Evolutionary conservation across 2,113 vertebrate species (phyloP).

Genomic region (Potamarius usumacintae): DNA sequence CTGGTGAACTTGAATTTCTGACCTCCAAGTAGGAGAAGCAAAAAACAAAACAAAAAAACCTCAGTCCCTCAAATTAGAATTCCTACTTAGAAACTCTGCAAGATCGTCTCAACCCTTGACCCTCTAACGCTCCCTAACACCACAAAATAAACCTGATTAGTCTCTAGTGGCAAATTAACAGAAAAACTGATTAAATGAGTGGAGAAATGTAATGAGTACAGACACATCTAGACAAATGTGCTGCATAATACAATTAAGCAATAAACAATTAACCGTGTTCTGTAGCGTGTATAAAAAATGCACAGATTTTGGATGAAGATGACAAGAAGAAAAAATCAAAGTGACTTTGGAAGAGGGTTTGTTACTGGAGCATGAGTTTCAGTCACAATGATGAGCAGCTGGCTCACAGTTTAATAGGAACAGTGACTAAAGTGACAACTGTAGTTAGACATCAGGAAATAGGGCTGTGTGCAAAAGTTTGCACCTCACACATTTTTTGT

Average conservation of each 20-base stretch:
- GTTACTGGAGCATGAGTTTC: background rate
- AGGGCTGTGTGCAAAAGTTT: background rate
- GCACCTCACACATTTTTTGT: background rate
- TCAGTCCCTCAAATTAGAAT: background rate
- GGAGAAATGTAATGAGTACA: background rate
- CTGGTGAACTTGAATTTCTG: background rate
- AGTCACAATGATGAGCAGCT: background rate
- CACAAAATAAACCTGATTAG: background rate
- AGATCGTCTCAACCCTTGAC: background rate
- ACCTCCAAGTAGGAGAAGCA: background rate
- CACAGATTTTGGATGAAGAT: background rate
- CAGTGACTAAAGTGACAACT: background rate
- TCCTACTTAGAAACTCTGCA: background rate
- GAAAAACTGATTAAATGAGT: background rate
- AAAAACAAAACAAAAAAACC: background rate
- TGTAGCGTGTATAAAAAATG: background rate
- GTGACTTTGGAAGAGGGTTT: background rate
- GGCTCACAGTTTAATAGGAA: background rate
- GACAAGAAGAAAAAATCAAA: background rate
- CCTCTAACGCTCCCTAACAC: background rate
- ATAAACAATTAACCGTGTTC: background rate
- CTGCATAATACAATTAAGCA: constrained; percentile 8
- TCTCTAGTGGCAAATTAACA: background rate
- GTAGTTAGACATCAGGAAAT: background rate
- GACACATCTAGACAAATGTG: background rate